Evolutionary conservation across 2,113 vertebrate genomes (phyloP).

Genomic region (Protobothrops flavoviridis): DNA sequence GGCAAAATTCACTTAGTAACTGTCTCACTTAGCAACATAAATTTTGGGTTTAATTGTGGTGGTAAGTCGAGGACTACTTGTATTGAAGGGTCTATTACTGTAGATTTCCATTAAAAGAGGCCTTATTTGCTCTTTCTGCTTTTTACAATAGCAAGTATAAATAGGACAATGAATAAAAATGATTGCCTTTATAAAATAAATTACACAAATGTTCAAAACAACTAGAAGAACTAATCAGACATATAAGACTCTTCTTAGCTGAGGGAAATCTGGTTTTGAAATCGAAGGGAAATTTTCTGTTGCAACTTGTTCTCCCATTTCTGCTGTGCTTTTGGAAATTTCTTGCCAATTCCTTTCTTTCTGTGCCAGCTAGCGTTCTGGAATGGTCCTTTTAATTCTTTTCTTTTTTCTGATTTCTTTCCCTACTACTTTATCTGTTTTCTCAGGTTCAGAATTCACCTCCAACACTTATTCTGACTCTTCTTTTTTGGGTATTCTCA

Average conservation of each 20-base stretch:
- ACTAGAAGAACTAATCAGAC: neutral
- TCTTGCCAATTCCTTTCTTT: too few species aligned
- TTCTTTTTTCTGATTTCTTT: neutral
- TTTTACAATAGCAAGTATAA: neutral
- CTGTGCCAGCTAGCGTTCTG: too few species aligned
- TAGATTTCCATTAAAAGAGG: neutral
- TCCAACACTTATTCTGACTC: neutral
- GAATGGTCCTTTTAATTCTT: too few species aligned
- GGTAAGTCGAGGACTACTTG: too few species aligned
- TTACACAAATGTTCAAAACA: neutral
- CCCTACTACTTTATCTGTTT: neutral
- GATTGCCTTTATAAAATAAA: neutral
- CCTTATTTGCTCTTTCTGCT: neutral
- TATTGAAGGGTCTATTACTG: neutral
- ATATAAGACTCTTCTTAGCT: neutral
- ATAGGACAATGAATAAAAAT: neutral
- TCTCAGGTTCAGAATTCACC: too few species aligned
- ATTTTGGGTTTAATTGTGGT: too few species aligned
- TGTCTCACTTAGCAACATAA: too few species aligned
- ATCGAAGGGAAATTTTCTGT: too few species aligned
- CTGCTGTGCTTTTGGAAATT: too few species aligned
- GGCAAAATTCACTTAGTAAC: too few species aligned
- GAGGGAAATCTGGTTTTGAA: too few species aligned
- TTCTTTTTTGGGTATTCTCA: neutral
- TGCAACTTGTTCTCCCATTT: too few species aligned